phyloP scores from a whole-genome alignment of 92 coral and sea anemone species.

The Nematostella vectensis region DNA sequence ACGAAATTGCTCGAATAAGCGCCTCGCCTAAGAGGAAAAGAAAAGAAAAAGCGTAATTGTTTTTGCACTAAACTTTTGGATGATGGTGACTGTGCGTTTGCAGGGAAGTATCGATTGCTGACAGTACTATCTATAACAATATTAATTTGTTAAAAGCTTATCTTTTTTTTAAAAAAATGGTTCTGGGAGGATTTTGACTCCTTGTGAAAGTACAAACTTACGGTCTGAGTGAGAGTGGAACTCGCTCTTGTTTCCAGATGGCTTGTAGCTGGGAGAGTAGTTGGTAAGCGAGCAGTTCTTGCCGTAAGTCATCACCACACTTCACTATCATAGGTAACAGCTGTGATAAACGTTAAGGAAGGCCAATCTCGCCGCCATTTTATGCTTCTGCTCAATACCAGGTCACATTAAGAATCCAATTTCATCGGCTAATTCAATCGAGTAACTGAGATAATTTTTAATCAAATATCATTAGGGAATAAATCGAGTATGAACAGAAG shows the following conservation, averaged over 20 bases:
- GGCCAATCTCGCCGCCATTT: too few relatives aligned
- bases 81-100: too few relatives aligned
- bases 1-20: too few relatives aligned
- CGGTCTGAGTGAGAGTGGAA: conserved; percentile 65
- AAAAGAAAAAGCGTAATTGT: too few relatives aligned
- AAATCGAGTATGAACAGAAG: too few relatives aligned
- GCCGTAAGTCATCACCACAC: conserved; percentile 94
- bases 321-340: conserved; percentile 88
- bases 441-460: background rate
- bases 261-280: conserved; percentile 90
- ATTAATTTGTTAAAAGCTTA: too few relatives aligned
- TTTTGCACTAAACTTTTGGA: too few relatives aligned
- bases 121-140: too few relatives aligned
- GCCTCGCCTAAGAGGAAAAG: too few relatives aligned
- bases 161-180: background rate
- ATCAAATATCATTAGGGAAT: background rate
- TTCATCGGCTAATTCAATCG: background rate
- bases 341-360: conserved; percentile 65
- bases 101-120: too few relatives aligned
- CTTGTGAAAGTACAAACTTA: conserved; percentile 30
- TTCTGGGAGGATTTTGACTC: background rate
- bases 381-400: too few relatives aligned
- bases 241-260: conserved; percentile 78
- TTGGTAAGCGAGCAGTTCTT: conserved; percentile 90
- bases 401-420: background rate